A percentile compares a stretch with the other conserved stretches of the same genome.
These are phyloP conservation scores for Chaitophorus viminalis DNA, from an alignment of 2,888 invertebrate genomes.

Conservation along the genomic window DNA sequence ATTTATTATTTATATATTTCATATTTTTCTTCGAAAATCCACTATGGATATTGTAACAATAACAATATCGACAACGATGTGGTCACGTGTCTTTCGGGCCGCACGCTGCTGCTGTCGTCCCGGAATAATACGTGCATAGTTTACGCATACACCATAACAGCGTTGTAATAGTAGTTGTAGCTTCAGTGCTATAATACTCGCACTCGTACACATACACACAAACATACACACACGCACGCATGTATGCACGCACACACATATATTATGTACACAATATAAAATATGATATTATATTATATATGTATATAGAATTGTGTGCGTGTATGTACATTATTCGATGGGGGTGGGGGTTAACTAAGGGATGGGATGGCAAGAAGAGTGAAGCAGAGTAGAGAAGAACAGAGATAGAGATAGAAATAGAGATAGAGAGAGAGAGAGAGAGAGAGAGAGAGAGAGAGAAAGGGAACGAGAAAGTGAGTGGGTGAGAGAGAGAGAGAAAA, in stretches of 20 bases:
- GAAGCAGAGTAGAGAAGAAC: not conserved
- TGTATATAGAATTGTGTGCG: not conserved
- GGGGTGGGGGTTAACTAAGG: not conserved
- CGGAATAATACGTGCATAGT: not conserved
- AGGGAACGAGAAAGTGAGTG: not conserved
- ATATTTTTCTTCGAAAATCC: not conserved
- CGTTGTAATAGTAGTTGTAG: constrained; percentile 16
- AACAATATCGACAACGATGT: constrained; percentile 29
- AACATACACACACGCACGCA: not conserved
- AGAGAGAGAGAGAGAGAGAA: not conserved
- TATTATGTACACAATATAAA: constrained; percentile 35
- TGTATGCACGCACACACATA: not conserved
- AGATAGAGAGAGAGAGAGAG: constrained; percentile 26
- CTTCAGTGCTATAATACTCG: constrained; percentile 15
- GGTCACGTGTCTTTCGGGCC: constrained; percentile 34
- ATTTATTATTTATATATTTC: not conserved
- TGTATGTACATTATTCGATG: not conserved
- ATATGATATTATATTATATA: constrained; percentile 42
- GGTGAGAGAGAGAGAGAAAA: constrained; percentile 24
- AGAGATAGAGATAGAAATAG: not conserved
- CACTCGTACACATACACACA: not conserved
- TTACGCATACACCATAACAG: constrained; percentile 7
- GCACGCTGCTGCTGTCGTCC: constrained; percentile 2
- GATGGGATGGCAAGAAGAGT: not conserved
- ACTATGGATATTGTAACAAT: constrained; percentile 22